Evolutionary conservation across 2,888 invertebrate genomes (phyloP), one percentile per base, ranked within the genome.

Genomic region (Mythimna vitellina): DNA sequence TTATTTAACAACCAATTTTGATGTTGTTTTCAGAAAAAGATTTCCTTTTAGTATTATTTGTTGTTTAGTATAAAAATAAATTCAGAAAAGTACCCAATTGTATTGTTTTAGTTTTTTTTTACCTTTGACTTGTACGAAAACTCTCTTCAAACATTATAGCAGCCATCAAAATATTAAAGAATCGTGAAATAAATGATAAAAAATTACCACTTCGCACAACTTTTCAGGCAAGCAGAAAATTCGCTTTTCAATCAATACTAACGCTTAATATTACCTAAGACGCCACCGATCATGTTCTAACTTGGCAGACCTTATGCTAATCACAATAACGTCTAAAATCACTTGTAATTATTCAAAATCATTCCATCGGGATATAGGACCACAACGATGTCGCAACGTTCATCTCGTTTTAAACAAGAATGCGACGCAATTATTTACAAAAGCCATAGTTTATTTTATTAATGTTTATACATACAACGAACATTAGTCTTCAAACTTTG

Each of bases 401-500:
- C 62, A 82, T 77, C 80, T 87, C 86, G 88, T 89, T 86, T 82
- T 79, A 69, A 87, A 88, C 86, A 89, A 87, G 83, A 82, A 77
- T 84, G 78, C 76, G 76, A 82, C 81, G 86, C 86, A 77, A 83
- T 80, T 89, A 89, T 90, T 83, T 91, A 92, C 90, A 92, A 82
- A 89, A 91, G 88, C 89, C 82, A 83, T 84, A 83, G 77, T 84
- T 84, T 64, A 77, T 76, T 84, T 84, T 61, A 76, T 76, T 73
- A 81, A 80, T 84, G 84, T 85, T 78, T 82, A 80, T 77, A 82
- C 71, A 78, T 87, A 90, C 89, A 91, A 90, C 88, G 88, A 88
- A 82, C 78, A 83, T 85, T 87, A 87, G 83, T 86, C 70, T 81
- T 88, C 87, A 91, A 90, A 92, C 91, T 91, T 92, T 91, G 89